These are phyloP conservation scores for Poecile atricapillus DNA, from an alignment of 2,113 vertebrate genomes.

Conservation along the genomic window DNA sequence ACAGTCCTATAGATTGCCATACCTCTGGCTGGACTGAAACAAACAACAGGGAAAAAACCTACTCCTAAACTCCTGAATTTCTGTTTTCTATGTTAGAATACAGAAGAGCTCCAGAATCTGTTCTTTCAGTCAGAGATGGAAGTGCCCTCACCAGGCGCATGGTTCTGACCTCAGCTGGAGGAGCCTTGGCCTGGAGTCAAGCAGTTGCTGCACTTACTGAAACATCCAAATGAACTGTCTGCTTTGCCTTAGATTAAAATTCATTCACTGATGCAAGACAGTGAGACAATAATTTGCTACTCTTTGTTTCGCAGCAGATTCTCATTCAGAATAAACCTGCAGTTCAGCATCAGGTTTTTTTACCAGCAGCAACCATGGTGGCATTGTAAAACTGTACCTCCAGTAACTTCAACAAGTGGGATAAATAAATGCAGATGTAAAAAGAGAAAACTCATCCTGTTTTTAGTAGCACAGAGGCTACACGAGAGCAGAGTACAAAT, in stretches of 20 bases:
- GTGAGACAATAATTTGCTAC: background rate
- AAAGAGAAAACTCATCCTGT: background rate
- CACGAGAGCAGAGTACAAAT: background rate
- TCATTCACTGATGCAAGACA: slow-evolving; percentile 19
- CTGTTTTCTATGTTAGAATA: background rate
- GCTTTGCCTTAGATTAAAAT: slow-evolving; percentile 19
- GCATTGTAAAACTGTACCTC: background rate
- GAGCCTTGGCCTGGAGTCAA: slow-evolving; percentile 14
- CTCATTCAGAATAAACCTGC: background rate
- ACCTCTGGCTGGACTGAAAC: background rate
- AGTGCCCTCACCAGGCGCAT: background rate
- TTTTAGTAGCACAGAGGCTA: background rate
- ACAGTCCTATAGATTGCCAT: background rate
- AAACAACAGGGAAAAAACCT: background rate
- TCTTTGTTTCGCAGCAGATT: background rate
- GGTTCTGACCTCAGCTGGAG: background rate
- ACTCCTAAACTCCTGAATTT: background rate
- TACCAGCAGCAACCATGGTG: background rate
- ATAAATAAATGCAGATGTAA: background rate
- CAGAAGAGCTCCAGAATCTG: background rate
- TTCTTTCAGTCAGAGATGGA: background rate
- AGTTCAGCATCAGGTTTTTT: background rate
- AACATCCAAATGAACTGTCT: slow-evolving; percentile 28
- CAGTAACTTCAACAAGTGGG: background rate
- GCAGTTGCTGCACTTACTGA: background rate